Conservation (phyloP, 2,113 vertebrate species). For the Nettapus auritus region DNA sequence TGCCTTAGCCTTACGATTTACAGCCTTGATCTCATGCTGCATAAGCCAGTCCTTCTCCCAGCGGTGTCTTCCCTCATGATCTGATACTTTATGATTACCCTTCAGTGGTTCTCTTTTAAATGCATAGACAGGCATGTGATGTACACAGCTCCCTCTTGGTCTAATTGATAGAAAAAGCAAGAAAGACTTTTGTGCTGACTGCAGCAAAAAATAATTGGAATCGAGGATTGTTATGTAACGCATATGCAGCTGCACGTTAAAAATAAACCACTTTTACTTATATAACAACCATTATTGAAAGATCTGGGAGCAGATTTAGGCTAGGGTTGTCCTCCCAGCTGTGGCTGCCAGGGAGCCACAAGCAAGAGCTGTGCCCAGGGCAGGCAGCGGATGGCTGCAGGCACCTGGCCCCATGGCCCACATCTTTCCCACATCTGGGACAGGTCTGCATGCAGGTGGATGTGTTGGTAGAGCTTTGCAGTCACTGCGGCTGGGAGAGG, state of each 20-base stretch:
- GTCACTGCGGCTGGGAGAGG: accelerated
- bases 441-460: no score
- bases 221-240: background rate
- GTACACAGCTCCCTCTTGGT: background rate
- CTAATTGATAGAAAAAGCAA: background rate
- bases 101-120: background rate
- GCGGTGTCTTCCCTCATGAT: background rate
- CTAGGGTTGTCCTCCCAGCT: background rate
- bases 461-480: background rate
- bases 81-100: background rate
- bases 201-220: background rate
- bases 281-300: accelerated
- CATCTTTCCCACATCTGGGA: no score
- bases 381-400: background rate
- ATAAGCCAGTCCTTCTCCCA: background rate
- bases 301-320: background rate
- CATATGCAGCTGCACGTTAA: background rate
- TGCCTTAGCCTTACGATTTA: accelerated
- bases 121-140: accelerated
- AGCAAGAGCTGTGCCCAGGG: background rate
- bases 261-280: background rate
- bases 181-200: background rate
- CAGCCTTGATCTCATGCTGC: accelerated
- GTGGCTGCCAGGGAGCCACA: background rate
- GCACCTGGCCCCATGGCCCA: background rate